Evolutionary conservation across 2,113 vertebrate genomes (phyloP), one percentile per base, ranked within the genome.

Genomic region (Ptychochromis oligacanthus): DNA sequence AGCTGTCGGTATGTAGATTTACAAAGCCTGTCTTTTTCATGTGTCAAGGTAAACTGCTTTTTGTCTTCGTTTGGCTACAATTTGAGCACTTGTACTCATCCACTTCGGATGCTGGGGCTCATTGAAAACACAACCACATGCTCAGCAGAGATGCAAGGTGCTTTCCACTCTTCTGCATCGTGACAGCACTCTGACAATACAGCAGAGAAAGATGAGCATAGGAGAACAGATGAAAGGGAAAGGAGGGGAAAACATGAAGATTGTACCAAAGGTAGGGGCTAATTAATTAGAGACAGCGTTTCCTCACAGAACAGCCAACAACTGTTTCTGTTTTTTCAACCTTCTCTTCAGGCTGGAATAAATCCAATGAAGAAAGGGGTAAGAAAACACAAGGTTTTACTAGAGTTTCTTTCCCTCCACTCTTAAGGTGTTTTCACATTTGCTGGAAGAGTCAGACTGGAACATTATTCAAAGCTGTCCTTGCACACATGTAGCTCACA

Each of bases 251-350:
- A 55, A 81, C 56, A 43, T n/a, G 18, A 55, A 76, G 34, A 74
- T 4, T 82, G 70, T 46, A 75, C 43, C 4, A 40, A 83, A 82
- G 56, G 67, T 77, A 56, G 82, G 7, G 52, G 40, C 65, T 80
- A 81, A 90, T 87, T 88, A 24, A 81, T 87, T 64, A 67, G 49
- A 77, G 62, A 12, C 28, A 7, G 57, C 8, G 6, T 70, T 82
- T 60, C 65, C 36, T 84, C 77, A 28, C 57, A 79, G 52, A 4
- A 72, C n/a, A 15, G 18, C 40, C 31, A 40, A 65, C 56, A 61
- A 61, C 38, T 2, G 60, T 54, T 76, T 81, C 54, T 1, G 56
- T 79, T 83, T 61, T 52, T 20, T 55, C 26, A 72, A 10, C 43
- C 24, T 76, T 57, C 54, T n/a, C 61, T 28, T 76, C 54, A 58